A percentile compares a stretch with the other conserved stretches of the same genome.
Evolutionary conservation across 64 coral and sea anemone genomes (phyloP).

Genomic region (Montipora efflorescens): DNA sequence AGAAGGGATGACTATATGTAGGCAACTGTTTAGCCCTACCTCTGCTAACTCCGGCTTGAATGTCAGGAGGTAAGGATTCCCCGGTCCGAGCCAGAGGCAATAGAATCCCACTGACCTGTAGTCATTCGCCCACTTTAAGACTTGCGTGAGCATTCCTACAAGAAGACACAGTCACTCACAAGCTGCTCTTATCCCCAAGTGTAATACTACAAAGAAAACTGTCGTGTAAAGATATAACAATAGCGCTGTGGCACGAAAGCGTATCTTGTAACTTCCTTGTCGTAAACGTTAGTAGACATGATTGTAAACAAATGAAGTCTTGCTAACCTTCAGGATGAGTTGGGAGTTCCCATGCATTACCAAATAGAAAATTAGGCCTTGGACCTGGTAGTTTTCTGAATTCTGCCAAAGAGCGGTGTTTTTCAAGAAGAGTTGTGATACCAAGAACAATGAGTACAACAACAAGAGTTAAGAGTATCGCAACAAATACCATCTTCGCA

Average conservation of each 20-base stretch:
- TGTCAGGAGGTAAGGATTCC: conserved; percentile 5
- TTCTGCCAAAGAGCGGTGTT: not conserved
- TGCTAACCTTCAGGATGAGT: conserved; percentile 21
- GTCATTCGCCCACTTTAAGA: conserved; percentile 34
- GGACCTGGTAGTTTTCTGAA: conserved; percentile 10
- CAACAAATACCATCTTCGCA: not conserved
- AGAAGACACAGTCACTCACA: too few relatives aligned
- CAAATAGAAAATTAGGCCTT: conserved; percentile 35
- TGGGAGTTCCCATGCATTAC: conserved; percentile 29
- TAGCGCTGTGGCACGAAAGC: too few relatives aligned
- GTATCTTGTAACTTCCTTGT: too few relatives aligned
- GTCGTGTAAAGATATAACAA: too few relatives aligned
- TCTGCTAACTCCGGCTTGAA: conserved; percentile 42
- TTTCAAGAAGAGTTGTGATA: not conserved
- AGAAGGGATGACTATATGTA: not conserved
- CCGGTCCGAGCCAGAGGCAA: conserved; percentile 55
- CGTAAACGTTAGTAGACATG: too few relatives aligned
- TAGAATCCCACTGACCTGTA: not conserved
- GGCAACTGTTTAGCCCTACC: not conserved
- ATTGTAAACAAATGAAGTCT: not conserved
- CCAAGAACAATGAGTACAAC: not conserved
- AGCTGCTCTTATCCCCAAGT: too few relatives aligned
- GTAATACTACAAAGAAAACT: too few relatives aligned
- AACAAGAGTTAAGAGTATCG: not conserved
- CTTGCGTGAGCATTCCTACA: not conserved